These are phyloP conservation scores for Tetragnatha montana DNA, from an alignment of 2,888 invertebrate species.

Conservation along the genomic window DNA sequence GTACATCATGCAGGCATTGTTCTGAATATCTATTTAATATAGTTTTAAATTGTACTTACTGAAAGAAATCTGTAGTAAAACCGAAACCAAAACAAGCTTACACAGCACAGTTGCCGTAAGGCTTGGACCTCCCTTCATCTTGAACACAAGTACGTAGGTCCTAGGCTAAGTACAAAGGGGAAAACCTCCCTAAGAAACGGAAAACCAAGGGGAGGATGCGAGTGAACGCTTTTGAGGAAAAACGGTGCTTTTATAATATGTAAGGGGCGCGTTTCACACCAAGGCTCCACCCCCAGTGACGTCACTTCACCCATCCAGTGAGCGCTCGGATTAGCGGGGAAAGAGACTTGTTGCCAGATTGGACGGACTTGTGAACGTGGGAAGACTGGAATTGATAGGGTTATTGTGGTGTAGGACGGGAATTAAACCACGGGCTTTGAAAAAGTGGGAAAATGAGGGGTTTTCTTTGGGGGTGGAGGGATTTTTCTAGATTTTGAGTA, in stretches of 20 bases:
- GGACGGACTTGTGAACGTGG: constrained; percentile 51
- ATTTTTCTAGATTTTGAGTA: too few relatives aligned
- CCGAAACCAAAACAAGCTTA: constrained; percentile 45
- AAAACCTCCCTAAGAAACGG: constrained; percentile 27
- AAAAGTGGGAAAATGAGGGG: background rate
- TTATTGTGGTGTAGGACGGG: background rate
- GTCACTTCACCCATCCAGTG: constrained; percentile 55
- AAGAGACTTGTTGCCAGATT: constrained; percentile 15
- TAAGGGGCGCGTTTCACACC: constrained; percentile 27
- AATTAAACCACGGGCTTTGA: background rate
- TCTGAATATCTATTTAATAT: too few relatives aligned
- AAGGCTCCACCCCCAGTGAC: constrained; percentile 52
- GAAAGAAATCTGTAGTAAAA: constrained; percentile 36
- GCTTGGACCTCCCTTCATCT: constrained; percentile 17
- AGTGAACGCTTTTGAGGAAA: background rate
- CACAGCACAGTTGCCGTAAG: background rate
- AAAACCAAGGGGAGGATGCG: constrained; percentile 12
- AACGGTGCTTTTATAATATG: constrained; percentile 52
- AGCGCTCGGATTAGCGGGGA: constrained; percentile 43
- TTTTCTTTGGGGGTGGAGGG: too few relatives aligned
- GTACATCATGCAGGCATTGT: background rate
- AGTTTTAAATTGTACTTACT: constrained; percentile 27
- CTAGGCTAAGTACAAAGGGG: background rate
- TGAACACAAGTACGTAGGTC: background rate
- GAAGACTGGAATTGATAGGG: constrained; percentile 24